Evolutionary conservation across 2,888 invertebrate genomes (phyloP).

Genomic region (Dynastes grantii): DNA sequence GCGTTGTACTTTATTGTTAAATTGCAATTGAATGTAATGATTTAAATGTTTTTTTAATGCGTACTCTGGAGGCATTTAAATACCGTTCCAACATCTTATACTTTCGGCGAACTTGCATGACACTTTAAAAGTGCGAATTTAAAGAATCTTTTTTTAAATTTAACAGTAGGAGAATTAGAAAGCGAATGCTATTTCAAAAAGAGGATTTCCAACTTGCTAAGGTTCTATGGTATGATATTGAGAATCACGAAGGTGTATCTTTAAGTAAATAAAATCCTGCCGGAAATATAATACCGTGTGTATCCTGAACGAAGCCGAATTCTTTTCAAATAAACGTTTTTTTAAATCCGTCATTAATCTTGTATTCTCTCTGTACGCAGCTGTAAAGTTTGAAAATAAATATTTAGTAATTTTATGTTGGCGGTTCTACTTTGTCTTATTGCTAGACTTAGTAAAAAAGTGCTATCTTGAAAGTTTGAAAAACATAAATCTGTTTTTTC

Average conservation of each 20-base stretch:
- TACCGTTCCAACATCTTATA: slow-evolving; percentile 17
- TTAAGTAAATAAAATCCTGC: too few species aligned
- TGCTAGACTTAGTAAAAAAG: slow-evolving; percentile 8
- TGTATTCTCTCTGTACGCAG: not conserved
- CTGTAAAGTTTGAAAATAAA: slow-evolving; percentile 3
- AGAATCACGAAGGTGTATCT: too few species aligned
- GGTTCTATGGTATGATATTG: too few species aligned
- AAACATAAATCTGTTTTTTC: slow-evolving; percentile 14
- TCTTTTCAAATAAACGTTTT: not conserved
- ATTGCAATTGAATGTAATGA: not conserved
- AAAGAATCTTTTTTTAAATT: too few species aligned
- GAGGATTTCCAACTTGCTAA: too few species aligned
- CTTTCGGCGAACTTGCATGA: not conserved
- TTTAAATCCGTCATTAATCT: not conserved
- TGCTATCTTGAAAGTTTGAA: not conserved
- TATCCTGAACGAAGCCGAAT: too few species aligned
- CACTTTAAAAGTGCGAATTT: too few species aligned
- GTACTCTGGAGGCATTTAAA: slow-evolving; percentile 11
- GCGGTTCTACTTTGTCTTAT: not conserved
- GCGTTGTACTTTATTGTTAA: slow-evolving; percentile 4
- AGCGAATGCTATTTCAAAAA: too few species aligned
- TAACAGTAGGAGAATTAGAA: too few species aligned
- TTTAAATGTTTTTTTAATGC: not conserved
- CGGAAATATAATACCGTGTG: too few species aligned
- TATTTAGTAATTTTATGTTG: not conserved